These are phyloP conservation scores for Altica lythri DNA, from an alignment of 2,888 invertebrate species.

Conservation along the genomic window DNA sequence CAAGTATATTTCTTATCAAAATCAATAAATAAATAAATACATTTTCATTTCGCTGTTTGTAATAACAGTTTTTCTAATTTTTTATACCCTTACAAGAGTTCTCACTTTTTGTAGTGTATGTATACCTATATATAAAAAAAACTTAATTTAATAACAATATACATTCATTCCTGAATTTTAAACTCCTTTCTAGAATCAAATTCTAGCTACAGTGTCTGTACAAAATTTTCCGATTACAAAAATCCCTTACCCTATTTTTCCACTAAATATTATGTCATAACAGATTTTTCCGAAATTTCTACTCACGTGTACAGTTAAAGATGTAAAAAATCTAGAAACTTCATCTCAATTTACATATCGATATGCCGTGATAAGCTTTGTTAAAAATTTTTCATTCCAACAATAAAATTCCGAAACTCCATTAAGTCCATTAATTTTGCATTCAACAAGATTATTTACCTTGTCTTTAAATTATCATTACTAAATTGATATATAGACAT, in stretches of 20 bases:
- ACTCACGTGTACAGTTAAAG: conserved; percentile 7
- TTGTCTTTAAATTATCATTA: conserved; percentile 1
- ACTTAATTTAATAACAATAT: conserved; percentile 10
- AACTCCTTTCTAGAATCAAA: conserved; percentile 11
- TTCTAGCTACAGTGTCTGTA: conserved; percentile 21
- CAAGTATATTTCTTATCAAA: no score
- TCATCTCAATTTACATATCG: conserved; percentile 30
- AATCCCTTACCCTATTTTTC: conserved; percentile 5
- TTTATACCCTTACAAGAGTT: background rate
- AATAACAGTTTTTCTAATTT: background rate
- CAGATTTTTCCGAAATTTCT: conserved; percentile 15
- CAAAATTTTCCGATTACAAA: conserved; percentile 20
- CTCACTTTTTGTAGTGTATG: conserved; percentile 1
- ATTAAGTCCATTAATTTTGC: no score
- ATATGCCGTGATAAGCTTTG: conserved; percentile 28
- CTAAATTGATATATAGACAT: background rate
- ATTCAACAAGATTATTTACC: no score
- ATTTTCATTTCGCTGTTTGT: no score
- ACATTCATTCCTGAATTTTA: background rate
- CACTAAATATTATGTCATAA: conserved; percentile 22
- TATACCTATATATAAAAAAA: background rate
- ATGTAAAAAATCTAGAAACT: conserved; percentile 30
- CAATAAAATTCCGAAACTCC: no score
- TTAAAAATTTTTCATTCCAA: conserved; percentile 20
- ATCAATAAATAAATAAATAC: no score